These are phyloP conservation scores for Saccostrea echinata DNA, from an alignment of 1,140 invertebrate genomes.

Conservation along the genomic window DNA sequence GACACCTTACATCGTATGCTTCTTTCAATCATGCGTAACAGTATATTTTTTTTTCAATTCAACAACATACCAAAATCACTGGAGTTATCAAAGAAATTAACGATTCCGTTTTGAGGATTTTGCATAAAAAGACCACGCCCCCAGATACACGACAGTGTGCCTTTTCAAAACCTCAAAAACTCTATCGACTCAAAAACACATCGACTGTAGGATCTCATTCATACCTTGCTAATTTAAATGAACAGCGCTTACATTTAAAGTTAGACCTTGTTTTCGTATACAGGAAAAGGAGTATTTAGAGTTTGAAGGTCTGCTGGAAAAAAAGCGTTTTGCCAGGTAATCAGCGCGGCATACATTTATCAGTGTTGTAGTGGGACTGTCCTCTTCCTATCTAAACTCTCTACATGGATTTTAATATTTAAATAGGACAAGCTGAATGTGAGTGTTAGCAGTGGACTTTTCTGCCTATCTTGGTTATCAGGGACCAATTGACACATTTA, in stretches of 20 bases:
- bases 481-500: conserved; percentile 3
- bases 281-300: neutral
- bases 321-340: neutral
- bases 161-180: neutral
- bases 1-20: no score
- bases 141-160: neutral
- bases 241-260: neutral
- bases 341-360: neutral
- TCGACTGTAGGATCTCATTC: neutral
- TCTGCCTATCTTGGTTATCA: conserved; percentile 7
- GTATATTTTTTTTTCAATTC: neutral
- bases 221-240: neutral
- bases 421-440: conserved; percentile 20
- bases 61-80: neutral
- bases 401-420: conserved; percentile 33
- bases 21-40: neutral
- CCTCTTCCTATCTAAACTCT: neutral
- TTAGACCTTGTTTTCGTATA: neutral
- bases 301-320: neutral
- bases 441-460: neutral
- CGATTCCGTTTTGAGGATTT: neutral
- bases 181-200: neutral
- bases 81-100: neutral
- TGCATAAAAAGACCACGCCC: neutral
- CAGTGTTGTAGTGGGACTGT: neutral